A percentile compares a stretch with the other conserved stretches of the same genome.
phyloP scores from a whole-genome alignment of 2,797 vertebrate species.

The Podargus strigoides region DNA sequence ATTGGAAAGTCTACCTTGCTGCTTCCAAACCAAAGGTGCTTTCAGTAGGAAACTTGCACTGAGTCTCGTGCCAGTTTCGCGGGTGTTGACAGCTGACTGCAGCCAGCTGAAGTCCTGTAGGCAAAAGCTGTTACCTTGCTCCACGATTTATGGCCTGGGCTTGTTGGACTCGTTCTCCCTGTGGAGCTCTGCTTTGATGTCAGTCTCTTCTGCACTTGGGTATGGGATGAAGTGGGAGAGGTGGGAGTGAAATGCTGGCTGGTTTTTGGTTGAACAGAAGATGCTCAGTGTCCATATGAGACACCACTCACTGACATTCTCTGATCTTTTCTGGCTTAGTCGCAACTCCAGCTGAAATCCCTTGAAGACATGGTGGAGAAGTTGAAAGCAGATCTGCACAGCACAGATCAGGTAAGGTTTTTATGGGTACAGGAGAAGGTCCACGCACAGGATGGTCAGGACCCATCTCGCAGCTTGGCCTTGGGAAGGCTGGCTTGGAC shows the following conservation, averaged over 20 bases:
- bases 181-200: neutral
- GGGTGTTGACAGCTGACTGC: neutral
- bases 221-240: neutral
- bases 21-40: neutral
- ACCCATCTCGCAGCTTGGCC: neutral
- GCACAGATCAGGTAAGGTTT: conserved; percentile 79
- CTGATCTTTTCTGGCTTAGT: conserved; percentile 70
- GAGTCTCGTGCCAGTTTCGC: neutral
- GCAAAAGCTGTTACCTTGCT: neutral
- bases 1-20: neutral
- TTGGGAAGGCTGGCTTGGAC: neutral
- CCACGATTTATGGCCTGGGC: fast-evolving
- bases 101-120: neutral
- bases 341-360: conserved; percentile 77
- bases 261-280: neutral
- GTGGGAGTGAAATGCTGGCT: neutral
- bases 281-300: neutral
- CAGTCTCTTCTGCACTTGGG: neutral
- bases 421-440: neutral
- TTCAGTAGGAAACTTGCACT: neutral
- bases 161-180: neutral
- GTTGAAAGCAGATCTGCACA: conserved; percentile 80
- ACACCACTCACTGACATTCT: neutral
- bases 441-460: fast-evolving
- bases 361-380: conserved; percentile 77